Evolutionary conservation across 2,888 invertebrate genomes (phyloP).

Genomic region (Leucoptera coffeella): DNA sequence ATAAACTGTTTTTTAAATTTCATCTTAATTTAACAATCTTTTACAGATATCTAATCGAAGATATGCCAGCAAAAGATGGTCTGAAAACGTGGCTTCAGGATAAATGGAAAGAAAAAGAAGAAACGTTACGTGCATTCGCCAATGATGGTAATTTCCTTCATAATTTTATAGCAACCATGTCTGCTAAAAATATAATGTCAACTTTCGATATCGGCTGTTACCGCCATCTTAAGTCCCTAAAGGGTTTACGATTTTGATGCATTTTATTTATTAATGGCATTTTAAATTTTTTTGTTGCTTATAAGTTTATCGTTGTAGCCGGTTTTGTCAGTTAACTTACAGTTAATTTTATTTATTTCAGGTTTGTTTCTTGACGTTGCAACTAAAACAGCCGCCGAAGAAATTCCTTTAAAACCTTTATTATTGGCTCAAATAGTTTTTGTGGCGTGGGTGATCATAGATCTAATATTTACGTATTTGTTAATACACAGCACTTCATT

Average conservation of each 20-base stretch:
- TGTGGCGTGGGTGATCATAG: constrained; percentile 60
- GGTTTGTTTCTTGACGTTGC: constrained; percentile 24
- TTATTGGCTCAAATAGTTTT: constrained; percentile 37
- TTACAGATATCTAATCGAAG: constrained; percentile 51
- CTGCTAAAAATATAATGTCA: background rate
- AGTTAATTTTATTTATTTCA: constrained; percentile 21
- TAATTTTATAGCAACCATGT: background rate
- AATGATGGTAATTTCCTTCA: constrained; percentile 25
- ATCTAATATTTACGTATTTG: constrained; percentile 34
- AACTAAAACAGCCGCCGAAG: constrained; percentile 15
- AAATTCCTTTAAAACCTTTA: constrained; percentile 19
- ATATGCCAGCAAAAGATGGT: constrained; percentile 52
- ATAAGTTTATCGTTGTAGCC: background rate
- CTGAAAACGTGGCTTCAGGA: constrained; percentile 59
- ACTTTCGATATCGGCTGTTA: background rate
- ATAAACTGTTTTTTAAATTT: no score
- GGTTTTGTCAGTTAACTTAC: constrained; percentile 8
- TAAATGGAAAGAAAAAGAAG: constrained; percentile 63
- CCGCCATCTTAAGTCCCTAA: background rate
- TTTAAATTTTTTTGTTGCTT: background rate
- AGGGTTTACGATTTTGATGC: background rate
- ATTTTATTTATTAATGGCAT: background rate
- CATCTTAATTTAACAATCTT: constrained; percentile 1
- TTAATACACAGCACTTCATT: constrained; percentile 32
- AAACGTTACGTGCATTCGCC: constrained; percentile 52